Base-by-base conservation (phyloP, 2,113 vertebrate species). In the Nerophis lumbriciformis region DNA sequence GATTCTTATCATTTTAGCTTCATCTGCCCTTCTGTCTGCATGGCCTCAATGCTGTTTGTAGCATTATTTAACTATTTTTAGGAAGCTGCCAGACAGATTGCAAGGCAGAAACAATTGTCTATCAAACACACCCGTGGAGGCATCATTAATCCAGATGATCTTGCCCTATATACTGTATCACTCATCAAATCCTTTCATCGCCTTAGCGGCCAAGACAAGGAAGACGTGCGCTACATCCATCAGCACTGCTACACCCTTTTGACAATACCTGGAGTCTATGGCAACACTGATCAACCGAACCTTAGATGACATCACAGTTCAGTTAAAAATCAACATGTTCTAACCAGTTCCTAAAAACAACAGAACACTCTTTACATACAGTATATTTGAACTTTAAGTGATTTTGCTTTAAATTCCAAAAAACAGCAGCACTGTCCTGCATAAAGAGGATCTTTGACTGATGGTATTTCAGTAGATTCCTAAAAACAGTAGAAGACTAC, bases 141-240 rank as follows among this genome's bases (percentile, higher is more conserved):
- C 63, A 63, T 66, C 39, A 73, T 64, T 84, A 85, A 87, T 88
- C 78, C 84, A 80, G 74, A 84, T 84, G 78, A 85, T 83, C 80
- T 84, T 75, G 80, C 77, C 81, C 78, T 75, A 76, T 80, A 79
- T 83, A 78, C 74, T 83, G 78, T 85, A 87, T 79, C 71, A 70
- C 64, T 83, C 79, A 82, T 80, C 77, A 83, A 81, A 89, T 88
- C 88, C 82, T 66, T 80, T 89, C 83, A 89, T 89, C 87, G 48
- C 72, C 82, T 88, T 85, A 89, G 80, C 73, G 69, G 63, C 69
- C 70, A 62, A 11, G 42, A 45, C 68, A 12, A 63, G 50, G 61
- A 49, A 64, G 71, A 28, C 63, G 47, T 78, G 76, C 6, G 42
- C 42, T 45, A 12, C 10, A 45, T 45, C 42, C 28, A 28, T 28